Conservation (phyloP, 2,797 vertebrate genomes). For the Channallabes apus region DNA sequence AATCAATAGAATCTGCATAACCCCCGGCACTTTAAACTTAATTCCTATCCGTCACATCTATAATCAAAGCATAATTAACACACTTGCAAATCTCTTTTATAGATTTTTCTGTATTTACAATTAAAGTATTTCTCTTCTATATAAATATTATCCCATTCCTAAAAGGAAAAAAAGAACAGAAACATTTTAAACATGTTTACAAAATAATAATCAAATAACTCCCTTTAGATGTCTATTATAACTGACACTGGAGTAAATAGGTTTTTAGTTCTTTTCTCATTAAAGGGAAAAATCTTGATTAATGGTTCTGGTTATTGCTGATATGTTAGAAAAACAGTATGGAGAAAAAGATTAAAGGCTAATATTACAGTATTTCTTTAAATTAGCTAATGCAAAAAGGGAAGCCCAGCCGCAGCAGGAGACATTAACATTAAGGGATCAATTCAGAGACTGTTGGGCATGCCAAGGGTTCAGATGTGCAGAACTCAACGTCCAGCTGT, state of each 20-base stretch:
- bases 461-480: conserved; percentile 37
- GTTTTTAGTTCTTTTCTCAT: neutral
- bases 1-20: neutral
- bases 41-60: neutral
- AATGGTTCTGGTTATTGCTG: neutral
- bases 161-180: neutral
- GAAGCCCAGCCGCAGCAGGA: neutral
- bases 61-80: neutral
- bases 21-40: neutral
- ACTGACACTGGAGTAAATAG: neutral
- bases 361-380: neutral
- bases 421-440: conserved; percentile 38
- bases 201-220: no score
- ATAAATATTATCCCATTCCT: neutral
- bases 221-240: neutral
- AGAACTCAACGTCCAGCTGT: conserved; percentile 35
- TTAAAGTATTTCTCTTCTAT: neutral
- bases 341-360: conserved; percentile 1
- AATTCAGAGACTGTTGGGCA: conserved; percentile 13
- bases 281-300: neutral
- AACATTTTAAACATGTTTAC: no score
- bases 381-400: neutral
- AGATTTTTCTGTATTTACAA: neutral
- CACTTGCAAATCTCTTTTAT: neutral
- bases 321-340: neutral